Evolutionary conservation across 2,113 vertebrate species (phyloP).

Genomic region (Uria lomvia): DNA sequence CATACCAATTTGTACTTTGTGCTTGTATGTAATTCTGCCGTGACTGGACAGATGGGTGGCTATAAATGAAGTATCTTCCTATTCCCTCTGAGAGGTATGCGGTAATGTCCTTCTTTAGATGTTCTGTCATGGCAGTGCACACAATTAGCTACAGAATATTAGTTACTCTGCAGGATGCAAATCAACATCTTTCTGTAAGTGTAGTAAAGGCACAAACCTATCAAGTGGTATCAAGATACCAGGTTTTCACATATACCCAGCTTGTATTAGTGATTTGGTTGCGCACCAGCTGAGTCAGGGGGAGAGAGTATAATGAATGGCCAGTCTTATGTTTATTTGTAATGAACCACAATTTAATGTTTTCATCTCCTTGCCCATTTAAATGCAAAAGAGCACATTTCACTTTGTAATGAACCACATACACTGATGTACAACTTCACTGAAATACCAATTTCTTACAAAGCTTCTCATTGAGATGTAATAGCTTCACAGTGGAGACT

Average conservation of each 20-base stretch:
- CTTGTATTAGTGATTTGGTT: conserved; percentile 42
- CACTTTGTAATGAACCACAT: conserved; percentile 52
- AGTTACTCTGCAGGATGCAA: conserved; percentile 70
- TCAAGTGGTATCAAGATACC: conserved; percentile 17
- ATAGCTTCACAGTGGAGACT: conserved; percentile 40
- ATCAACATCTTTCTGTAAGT: conserved; percentile 59
- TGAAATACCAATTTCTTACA: conserved; percentile 44
- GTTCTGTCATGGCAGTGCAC: conserved; percentile 55
- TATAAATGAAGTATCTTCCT: conserved; percentile 70
- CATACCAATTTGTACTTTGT: conserved; percentile 26
- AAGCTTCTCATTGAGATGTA: conserved; percentile 50
- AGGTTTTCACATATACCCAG: neutral
- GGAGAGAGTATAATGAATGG: conserved; percentile 44
- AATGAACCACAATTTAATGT: conserved; percentile 69
- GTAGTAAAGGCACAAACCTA: conserved; percentile 46
- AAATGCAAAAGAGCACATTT: conserved; percentile 71
- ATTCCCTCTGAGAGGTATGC: conserved; percentile 67
- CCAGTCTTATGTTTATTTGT: conserved; percentile 47
- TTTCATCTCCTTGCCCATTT: conserved; percentile 63
- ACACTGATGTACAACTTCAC: conserved; percentile 2
- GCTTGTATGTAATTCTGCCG: conserved; percentile 47
- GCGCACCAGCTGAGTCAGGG: conserved; percentile 50
- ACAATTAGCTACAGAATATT: conserved; percentile 81
- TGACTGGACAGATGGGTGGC: conserved; percentile 77
- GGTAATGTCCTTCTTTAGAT: conserved; percentile 62